Evolutionary conservation across 2,888 invertebrate genomes (phyloP).

Genomic region (Scaptomyza tumidula): DNA sequence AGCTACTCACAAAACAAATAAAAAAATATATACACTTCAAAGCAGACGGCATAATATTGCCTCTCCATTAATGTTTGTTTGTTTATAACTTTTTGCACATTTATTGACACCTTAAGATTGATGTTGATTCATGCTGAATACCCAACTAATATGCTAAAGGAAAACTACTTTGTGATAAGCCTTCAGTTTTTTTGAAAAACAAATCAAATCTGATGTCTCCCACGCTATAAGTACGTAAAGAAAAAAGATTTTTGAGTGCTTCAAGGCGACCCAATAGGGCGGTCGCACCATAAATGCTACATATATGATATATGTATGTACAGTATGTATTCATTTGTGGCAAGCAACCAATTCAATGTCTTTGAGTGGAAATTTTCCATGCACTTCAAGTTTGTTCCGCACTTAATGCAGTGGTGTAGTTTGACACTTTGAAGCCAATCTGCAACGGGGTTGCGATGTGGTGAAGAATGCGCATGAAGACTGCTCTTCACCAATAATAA

Average conservation of each 20-base stretch:
- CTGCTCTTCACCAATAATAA: background rate
- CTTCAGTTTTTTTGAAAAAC: background rate
- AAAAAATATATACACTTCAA: conserved; percentile 23
- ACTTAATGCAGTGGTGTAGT: conserved; percentile 17
- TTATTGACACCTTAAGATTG: conserved; percentile 9
- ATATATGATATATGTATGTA: conserved; percentile 8
- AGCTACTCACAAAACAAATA: conserved; percentile 26
- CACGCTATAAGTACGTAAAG: background rate
- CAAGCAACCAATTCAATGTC: conserved; percentile 51
- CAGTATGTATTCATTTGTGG: conserved; percentile 21
- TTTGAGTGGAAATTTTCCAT: conserved; percentile 69
- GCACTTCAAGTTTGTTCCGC: conserved; percentile 39
- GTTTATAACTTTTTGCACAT: background rate
- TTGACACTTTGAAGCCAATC: conserved; percentile 5
- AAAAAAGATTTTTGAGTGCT: background rate
- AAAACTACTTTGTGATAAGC: conserved; percentile 26
- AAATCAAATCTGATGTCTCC: background rate
- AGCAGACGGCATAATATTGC: conserved; percentile 6
- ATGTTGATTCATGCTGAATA: background rate
- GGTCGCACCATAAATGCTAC: too few species aligned
- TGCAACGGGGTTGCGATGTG: conserved; percentile 11
- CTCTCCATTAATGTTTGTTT: background rate
- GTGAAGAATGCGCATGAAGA: background rate
- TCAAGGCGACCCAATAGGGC: background rate
- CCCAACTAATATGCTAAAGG: background rate